These are phyloP conservation scores for Triplophysa bombifrons DNA, from an alignment of 2,797 vertebrate genomes.

Conservation along the genomic window DNA sequence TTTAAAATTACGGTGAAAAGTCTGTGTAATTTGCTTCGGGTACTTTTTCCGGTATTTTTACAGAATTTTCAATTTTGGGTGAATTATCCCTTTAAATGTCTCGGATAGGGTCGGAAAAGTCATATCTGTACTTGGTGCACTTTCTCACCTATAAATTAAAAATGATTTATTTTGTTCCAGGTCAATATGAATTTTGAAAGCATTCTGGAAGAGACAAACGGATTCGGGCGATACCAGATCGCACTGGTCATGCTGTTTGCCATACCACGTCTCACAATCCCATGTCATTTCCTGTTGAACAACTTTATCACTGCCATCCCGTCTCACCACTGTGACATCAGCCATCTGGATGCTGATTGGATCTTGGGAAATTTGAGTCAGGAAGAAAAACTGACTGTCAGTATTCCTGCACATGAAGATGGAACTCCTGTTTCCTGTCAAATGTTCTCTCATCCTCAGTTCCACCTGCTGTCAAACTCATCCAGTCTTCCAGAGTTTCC, in stretches of 20 bases:
- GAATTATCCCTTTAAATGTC: background rate
- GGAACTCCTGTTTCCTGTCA: conserved; percentile 77
- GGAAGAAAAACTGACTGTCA: conserved; percentile 70
- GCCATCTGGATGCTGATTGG: conserved; percentile 51
- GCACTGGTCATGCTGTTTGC: conserved; percentile 66
- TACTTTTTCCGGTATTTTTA: too few species aligned
- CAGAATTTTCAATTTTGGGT: too few species aligned
- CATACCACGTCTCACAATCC: conserved; percentile 78
- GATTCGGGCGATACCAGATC: conserved; percentile 86
- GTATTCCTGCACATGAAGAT: conserved; percentile 71
- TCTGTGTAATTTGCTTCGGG: too few species aligned
- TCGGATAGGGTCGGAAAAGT: background rate
- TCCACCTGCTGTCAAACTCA: conserved; percentile 64
- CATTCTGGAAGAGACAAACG: conserved; percentile 75
- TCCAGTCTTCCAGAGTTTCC: conserved; percentile 48
- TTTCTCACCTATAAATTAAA: too few species aligned
- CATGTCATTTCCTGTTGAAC: conserved; percentile 83
- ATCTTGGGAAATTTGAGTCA: conserved; percentile 72
- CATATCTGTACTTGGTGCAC: background rate
- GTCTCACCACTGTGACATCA: conserved; percentile 77
- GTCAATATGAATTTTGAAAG: conserved; percentile 83
- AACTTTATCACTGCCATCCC: conserved; percentile 83
- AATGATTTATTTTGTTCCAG: background rate
- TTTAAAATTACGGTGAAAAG: too few species aligned
- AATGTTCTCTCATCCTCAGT: conserved; percentile 76